Evolutionary conservation across 92 coral and sea anemone species (phyloP), one percentile per base, ranked within the genome.

Genomic region (Diadumene lineata): DNA sequence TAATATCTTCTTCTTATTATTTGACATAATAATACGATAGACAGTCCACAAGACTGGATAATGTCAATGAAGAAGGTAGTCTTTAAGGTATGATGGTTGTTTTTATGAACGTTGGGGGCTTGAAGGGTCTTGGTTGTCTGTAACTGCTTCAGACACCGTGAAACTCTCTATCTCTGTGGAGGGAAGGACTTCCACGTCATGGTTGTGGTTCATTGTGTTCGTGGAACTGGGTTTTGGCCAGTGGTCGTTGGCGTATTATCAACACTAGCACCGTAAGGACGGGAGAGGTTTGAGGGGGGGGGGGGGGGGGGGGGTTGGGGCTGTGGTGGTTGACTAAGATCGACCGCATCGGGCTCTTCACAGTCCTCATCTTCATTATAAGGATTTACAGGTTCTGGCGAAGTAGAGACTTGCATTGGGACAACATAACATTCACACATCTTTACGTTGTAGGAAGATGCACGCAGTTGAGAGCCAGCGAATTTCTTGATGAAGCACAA

Each of bases 381-480:
- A n/a, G n/a, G n/a, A n/a, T n/a, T n/a, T n/a, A n/a, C n/a, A n/a
- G n/a, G n/a, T n/a, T n/a, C n/a, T n/a, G n/a, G n/a, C n/a, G 60
- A 16, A 23, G 60, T 22, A 23, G 60, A 8, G 8, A 8, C 3
- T 22, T 53, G 66, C 6, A 25, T 10, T 16, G 71, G 71, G n/a
- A 66, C 22, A 28, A 31, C 27, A 23, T 28, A 66, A 31, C 71
- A 66, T 66, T 66, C 71, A 30, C 50, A 1, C 6, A 66, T 48
- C 34, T 66, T 66, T 11, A 43, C 55, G 25, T 68, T 68, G 31
- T 68, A 68, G 3, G 73, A 68, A 1, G 32, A 43, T 16, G 73
- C 73, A n/a, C 57, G 73, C 21, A 68, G 73, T 34, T 68, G 57
- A 16, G 73, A 48, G n/a, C 73, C 73, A 6, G 73, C 23, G 58